Evolutionary conservation across 1,140 invertebrate species (phyloP).

Genomic region (Seison nebaliae): DNA sequence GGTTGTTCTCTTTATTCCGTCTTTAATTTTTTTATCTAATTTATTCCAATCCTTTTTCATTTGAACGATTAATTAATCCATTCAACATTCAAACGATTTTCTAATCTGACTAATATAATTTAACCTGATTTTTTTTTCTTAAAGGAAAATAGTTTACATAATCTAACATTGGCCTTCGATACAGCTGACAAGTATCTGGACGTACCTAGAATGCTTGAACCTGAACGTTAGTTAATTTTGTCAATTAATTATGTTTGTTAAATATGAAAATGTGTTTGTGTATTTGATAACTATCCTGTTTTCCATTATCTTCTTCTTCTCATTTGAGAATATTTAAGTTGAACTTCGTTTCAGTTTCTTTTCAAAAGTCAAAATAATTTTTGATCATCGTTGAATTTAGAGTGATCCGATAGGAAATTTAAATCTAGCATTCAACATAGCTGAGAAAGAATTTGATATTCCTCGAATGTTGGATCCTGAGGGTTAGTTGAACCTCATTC

Average conservation of each 20-base stretch:
- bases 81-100: not conserved
- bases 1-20: not conserved
- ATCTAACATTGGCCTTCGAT: conserved; percentile 93
- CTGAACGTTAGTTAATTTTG: too few relatives aligned
- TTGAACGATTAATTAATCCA: not conserved
- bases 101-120: not conserved
- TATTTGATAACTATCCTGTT: too few relatives aligned
- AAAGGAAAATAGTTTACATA: conserved; percentile 78
- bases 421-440: conserved; percentile 95
- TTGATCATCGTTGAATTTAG: conserved; percentile 28
- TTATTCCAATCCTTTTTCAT: not conserved
- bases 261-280: too few relatives aligned
- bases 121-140: not conserved
- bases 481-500: conserved; percentile 38
- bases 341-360: too few relatives aligned
- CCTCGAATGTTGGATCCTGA: conserved; percentile 99
- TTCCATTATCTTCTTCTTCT: too few relatives aligned
- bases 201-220: conserved; percentile 76
- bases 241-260: too few relatives aligned
- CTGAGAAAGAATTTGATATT: conserved; percentile 97
- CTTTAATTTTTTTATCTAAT: not conserved
- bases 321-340: too few relatives aligned
- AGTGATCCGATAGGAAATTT: conserved; percentile 94
- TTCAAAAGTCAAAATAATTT: too few relatives aligned
- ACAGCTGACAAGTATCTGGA: conserved; percentile 96